A percentile compares a stretch with the other conserved stretches of the same genome.
Conservation (phyloP, 2,113 vertebrate species). For the Dermatemys mawii region DNA sequence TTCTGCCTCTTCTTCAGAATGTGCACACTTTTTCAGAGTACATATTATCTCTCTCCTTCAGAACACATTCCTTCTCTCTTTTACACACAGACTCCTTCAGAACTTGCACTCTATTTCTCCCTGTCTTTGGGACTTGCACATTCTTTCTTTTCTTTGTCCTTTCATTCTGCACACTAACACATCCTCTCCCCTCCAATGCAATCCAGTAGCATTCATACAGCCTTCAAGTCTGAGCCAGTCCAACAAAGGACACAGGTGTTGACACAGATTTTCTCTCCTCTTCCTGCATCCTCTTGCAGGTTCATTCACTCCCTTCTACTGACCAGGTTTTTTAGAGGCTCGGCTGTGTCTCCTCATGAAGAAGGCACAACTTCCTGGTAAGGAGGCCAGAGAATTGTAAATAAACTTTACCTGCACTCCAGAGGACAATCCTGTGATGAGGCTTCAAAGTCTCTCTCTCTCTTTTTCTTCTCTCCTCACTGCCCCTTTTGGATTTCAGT, state of each 20-base stretch:
- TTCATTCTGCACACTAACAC: not conserved
- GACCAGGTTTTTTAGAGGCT: not conserved
- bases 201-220: not conserved
- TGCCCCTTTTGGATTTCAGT: constrained; percentile 49
- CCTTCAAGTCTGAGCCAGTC: not conserved
- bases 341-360: not conserved
- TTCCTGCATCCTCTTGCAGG: not conserved
- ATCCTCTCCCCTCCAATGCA: not conserved
- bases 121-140: not conserved
- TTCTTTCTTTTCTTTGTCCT: not conserved
- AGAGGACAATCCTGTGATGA: constrained; percentile 33
- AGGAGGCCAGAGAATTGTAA: constrained; percentile 46
- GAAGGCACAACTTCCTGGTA: constrained; percentile 23
- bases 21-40: not conserved
- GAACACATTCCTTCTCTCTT: too few relatives aligned
- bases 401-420: constrained; percentile 68
- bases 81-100: not conserved
- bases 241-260: not conserved
- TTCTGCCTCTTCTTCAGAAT: not conserved
- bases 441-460: constrained; percentile 48
- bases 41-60: not conserved
- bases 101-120: not conserved
- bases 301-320: not conserved
- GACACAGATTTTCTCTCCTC: not conserved
- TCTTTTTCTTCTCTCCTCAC: constrained; percentile 38